Conservation (phyloP, 1,140 invertebrate genomes). For the Cotesia glomerata region DNA sequence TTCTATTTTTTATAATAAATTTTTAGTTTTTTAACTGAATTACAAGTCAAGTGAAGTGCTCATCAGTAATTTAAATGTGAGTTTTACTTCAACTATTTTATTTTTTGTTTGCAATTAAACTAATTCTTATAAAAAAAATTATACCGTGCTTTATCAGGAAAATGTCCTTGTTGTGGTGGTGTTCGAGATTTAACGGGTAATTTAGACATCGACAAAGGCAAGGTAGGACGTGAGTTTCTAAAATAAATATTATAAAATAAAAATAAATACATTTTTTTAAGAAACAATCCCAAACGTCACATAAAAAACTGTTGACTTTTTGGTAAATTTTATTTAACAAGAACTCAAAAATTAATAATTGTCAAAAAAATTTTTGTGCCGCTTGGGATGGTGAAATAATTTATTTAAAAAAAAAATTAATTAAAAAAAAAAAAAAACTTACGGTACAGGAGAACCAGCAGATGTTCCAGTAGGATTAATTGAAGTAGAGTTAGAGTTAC, state of each 20-base stretch:
- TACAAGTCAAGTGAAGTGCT: no score
- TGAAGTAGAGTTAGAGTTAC: constrained; percentile 43
- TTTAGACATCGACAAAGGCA: constrained; percentile 59
- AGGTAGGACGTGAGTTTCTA: constrained; percentile 56
- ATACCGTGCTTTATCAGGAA: constrained; percentile 62
- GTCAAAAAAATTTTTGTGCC: no score
- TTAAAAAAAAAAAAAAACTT: constrained; percentile 42
- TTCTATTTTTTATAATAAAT: background rate
- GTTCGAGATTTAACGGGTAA: constrained; percentile 54
- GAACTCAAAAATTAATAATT: no score
- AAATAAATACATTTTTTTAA: background rate
- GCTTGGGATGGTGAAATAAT: no score
- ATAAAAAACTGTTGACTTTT: no score
- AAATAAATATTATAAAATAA: constrained; percentile 1
- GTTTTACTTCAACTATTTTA: no score
- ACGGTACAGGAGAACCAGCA: constrained; percentile 50
- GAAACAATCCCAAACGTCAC: no score
- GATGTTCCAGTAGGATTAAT: constrained; percentile 45
- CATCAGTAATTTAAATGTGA: no score
- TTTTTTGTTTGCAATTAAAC: background rate
- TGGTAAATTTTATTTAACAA: no score
- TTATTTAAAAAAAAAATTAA: no score
- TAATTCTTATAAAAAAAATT: background rate
- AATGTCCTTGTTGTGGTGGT: constrained; percentile 50
- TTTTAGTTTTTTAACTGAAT: background rate